phyloP scores from a whole-genome alignment of 2,797 vertebrate species.

The Cetoscarus ocellatus region DNA sequence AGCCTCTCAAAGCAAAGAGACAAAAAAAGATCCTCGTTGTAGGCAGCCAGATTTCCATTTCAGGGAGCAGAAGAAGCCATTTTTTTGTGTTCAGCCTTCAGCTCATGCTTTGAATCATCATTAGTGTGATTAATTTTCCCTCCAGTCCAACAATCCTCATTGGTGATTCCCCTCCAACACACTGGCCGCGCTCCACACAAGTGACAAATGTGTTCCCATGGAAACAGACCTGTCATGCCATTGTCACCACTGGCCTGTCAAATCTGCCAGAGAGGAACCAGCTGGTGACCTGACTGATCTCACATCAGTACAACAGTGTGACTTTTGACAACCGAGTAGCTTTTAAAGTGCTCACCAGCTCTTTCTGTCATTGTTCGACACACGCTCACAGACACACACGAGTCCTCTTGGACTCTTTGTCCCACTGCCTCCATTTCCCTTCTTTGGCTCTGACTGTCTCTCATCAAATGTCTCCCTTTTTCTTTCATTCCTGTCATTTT shows the following conservation, averaged over 20 bases:
- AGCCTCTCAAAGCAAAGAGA: slow-evolving; percentile 30
- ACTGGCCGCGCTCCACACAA: slow-evolving; percentile 54
- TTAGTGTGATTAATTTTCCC: slow-evolving; percentile 76
- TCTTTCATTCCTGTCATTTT: slow-evolving; percentile 26
- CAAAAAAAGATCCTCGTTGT: slow-evolving; percentile 28
- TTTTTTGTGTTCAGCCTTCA: slow-evolving; percentile 48
- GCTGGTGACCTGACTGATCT: slow-evolving; percentile 81
- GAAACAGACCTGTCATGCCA: slow-evolving; percentile 80
- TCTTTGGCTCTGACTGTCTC: slow-evolving; percentile 37
- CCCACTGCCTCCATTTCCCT: slow-evolving; percentile 22
- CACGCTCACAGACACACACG: slow-evolving; percentile 22
- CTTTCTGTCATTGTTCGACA: slow-evolving; percentile 59
- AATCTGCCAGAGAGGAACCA: slow-evolving; percentile 72
- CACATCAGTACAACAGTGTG: slow-evolving; percentile 68
- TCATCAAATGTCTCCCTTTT: slow-evolving; percentile 23
- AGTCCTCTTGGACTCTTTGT: slow-evolving; percentile 48
- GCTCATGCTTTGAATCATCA: slow-evolving; percentile 71
- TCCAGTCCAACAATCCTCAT: slow-evolving; percentile 60
- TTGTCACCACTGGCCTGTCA: slow-evolving; percentile 73
- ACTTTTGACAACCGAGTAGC: slow-evolving; percentile 72
- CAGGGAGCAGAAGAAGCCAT: slow-evolving; percentile 26
- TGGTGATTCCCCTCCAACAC: slow-evolving; percentile 68
- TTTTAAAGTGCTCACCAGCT: slow-evolving; percentile 57
- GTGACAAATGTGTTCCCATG: slow-evolving; percentile 78
- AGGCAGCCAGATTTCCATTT: slow-evolving; percentile 44